Percentiles rank a stretch among this genome's conserved stretches.
Evolutionary conservation across 2,113 vertebrate genomes (phyloP).

Genomic region (Chionomys nivalis): DNA sequence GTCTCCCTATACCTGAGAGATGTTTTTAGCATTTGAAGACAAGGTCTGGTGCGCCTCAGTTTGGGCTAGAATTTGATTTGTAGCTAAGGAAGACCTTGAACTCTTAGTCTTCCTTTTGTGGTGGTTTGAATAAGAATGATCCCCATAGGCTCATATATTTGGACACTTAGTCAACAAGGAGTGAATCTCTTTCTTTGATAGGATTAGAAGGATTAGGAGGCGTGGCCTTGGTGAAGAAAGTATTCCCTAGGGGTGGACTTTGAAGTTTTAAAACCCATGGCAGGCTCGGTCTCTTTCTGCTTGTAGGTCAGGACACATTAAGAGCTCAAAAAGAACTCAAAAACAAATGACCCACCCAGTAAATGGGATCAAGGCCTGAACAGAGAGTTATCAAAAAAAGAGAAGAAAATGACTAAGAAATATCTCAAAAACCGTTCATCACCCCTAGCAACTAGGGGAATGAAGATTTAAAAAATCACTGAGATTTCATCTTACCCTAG

Average conservation of each 20-base stretch:
- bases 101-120: neutral
- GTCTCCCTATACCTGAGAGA: neutral
- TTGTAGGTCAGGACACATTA: neutral
- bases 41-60: neutral
- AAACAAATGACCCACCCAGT: neutral
- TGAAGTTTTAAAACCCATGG: neutral
- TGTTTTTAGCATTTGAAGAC: neutral
- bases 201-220: neutral
- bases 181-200: neutral
- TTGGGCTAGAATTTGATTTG: neutral
- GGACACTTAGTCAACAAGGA: neutral
- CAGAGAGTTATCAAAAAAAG: neutral
- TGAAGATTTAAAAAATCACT: neutral
- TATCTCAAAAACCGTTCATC: neutral
- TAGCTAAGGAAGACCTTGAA: neutral
- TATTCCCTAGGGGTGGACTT: neutral
- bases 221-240: neutral
- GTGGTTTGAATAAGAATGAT: neutral
- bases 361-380: neutral
- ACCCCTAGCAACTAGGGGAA: neutral
- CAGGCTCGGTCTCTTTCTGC: neutral
- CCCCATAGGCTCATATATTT: neutral
- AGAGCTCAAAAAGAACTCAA: neutral
- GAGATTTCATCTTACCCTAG: neutral
- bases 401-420: neutral